These are phyloP conservation scores for Serrognathus titanus DNA, from an alignment of 2,888 invertebrate genomes.

Conservation along the genomic window DNA sequence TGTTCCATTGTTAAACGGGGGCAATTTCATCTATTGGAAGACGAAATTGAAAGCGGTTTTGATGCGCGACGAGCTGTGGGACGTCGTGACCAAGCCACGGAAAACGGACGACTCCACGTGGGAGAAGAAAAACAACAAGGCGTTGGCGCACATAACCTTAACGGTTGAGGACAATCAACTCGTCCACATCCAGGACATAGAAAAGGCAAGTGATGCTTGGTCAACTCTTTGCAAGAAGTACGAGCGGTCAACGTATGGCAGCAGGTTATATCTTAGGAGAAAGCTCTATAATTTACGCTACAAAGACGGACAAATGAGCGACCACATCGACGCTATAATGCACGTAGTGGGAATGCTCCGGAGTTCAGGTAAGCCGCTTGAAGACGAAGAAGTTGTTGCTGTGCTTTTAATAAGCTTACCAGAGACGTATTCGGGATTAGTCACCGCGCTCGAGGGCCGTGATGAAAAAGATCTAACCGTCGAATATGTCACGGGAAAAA, in stretches of 20 bases:
- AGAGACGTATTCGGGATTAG: no score
- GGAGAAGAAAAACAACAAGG: conserved; percentile 10
- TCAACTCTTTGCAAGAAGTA: not conserved
- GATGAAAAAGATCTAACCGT: not conserved
- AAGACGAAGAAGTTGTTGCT: no score
- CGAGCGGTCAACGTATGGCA: no score
- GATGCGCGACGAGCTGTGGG: conserved; percentile 8
- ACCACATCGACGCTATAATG: no score
- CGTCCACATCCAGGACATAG: conserved; percentile 7
- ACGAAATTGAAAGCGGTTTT: conserved; percentile 10
- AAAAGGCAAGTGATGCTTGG: conserved; percentile 9
- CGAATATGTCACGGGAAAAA: no score
- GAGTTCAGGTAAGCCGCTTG: no score
- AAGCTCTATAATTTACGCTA: no score
- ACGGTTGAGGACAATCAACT: conserved; percentile 12
- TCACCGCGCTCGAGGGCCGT: no score
- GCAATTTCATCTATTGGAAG: conserved; percentile 11
- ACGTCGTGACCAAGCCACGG: conserved; percentile 1
- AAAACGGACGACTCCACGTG: not conserved
- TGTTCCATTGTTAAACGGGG: conserved; percentile 3
- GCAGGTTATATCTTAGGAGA: no score
- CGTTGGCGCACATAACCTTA: conserved; percentile 9
- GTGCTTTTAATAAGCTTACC: no score
- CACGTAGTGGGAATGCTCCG: no score
- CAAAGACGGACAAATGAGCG: no score